Conservation (phyloP, 2,888 invertebrate species). For the Drosophila anomelani region DNA sequence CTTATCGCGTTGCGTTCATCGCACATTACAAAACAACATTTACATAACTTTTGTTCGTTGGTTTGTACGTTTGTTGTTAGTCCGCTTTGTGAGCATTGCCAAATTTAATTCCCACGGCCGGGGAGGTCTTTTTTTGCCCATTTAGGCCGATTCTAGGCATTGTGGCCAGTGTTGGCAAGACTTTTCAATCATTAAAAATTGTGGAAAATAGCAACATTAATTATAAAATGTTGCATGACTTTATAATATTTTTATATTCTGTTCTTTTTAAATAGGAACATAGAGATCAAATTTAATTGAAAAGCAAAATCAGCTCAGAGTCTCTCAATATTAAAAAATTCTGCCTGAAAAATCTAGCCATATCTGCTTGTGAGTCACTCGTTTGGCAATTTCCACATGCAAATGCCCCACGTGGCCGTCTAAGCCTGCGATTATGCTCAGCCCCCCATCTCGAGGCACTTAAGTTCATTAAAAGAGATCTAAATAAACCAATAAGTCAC, state of each 20-base stretch:
- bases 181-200: background rate
- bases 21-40: constrained; percentile 80
- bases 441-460: constrained; percentile 52
- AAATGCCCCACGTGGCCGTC: constrained; percentile 37
- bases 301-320: background rate
- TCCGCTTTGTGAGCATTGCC: constrained; percentile 60
- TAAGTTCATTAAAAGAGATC: constrained; percentile 78
- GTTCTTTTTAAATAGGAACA: background rate
- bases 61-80: constrained; percentile 9
- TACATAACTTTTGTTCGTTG: constrained; percentile 72
- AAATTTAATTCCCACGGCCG: constrained; percentile 70
- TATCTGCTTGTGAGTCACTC: constrained; percentile 22
- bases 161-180: background rate
- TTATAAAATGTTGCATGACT: fast-evolving
- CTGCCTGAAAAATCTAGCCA: background rate
- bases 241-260: background rate
- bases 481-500: constrained; percentile 79
- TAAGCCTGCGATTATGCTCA: constrained; percentile 65
- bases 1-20: constrained; percentile 80
- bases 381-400: constrained; percentile 17
- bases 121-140: constrained; percentile 30
- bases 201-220: background rate
- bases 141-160: constrained; percentile 15
- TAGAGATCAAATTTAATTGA: background rate
- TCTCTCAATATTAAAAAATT: background rate